Evolutionary conservation across 2,888 invertebrate genomes (phyloP), one percentile per base, ranked within the genome.

Genomic region (Choreutis nemorana): DNA sequence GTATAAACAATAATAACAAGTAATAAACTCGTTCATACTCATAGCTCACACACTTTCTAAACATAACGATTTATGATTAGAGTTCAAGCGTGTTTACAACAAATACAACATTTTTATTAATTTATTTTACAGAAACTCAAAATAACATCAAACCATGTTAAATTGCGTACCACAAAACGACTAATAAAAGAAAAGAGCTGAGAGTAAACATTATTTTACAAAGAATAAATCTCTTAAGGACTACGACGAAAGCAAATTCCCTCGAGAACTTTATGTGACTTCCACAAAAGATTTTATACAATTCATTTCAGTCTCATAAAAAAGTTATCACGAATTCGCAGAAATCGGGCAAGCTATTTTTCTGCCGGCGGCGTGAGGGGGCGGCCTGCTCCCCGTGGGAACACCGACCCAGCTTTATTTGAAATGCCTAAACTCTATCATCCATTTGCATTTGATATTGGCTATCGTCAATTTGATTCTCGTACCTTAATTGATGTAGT

Each of bases 311-410:
- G 60, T 57, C 56, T 61, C 65, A 67, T 71, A 73, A 72, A 72
- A 71, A 73, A 70, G 66, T 72, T 71, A 72, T 70, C 67, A 65
- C 62, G 55, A 55, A 66, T 71, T 71, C 68, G 60, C 64, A 68
- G 70, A 63, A 67, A 64, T 60, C 60, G 59, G 53, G 53, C 49
- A 53, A 57, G 70, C 61, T 67, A 68, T 68, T 72, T 71, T 67
- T 63, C 66, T 62, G 62, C 55, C 60, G 55, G 44, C 55, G 56
- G 56, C 54, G 49, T n/a, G n/a, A 14, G 16, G 25, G 14, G 15
- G 27, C 13, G 28, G 29, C n/a, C 45, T 45, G 50, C 42, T 53
- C 55, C 61, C 59, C 59, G 60, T 66, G 72, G 68, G 70, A 68
- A 63, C n/a, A n/a, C n/a, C n/a, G n/a, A 55, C 46, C 40, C 45